A percentile compares a stretch with the other conserved stretches of the same genome.
Conservation (phyloP, 2,888 invertebrate genomes). For the Conistra vaccinii region DNA sequence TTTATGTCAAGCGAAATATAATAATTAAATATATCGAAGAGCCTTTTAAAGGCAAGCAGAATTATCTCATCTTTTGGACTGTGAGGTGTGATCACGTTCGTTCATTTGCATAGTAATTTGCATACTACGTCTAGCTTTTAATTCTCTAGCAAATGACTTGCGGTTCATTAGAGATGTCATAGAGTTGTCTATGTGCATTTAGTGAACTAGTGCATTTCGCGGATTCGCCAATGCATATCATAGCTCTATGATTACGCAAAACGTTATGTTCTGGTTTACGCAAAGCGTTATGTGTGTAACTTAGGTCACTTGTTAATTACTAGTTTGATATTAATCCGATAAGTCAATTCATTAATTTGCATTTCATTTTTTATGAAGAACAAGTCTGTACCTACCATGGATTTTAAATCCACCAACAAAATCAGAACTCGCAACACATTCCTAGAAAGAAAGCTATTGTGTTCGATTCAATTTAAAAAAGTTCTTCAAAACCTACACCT, state of each 20-base stretch:
- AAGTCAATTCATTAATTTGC: background rate
- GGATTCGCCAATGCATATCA: background rate
- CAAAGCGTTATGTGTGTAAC: too few relatives aligned
- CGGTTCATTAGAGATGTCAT: background rate
- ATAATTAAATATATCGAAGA: background rate
- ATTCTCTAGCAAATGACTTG: background rate
- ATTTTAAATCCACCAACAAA: background rate
- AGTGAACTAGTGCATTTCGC: background rate
- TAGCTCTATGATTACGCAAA: background rate
- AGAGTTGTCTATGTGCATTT: background rate
- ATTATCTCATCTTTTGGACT: background rate
- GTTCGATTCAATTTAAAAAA: constrained; percentile 48
- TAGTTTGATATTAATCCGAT: too few relatives aligned
- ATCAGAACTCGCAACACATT: background rate
- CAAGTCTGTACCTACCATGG: background rate
- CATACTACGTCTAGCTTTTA: background rate
- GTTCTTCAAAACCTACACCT: constrained; percentile 37
- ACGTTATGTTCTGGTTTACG: too few relatives aligned
- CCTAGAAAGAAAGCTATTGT: constrained; percentile 26
- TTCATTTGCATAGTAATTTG: background rate
- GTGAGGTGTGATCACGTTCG: background rate
- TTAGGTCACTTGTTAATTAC: too few relatives aligned
- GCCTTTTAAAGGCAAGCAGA: background rate
- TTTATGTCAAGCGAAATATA: background rate
- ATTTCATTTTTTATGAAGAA: background rate